Conservation (phyloP, 2,888 invertebrate genomes). For the Hypena proboscidalis region DNA sequence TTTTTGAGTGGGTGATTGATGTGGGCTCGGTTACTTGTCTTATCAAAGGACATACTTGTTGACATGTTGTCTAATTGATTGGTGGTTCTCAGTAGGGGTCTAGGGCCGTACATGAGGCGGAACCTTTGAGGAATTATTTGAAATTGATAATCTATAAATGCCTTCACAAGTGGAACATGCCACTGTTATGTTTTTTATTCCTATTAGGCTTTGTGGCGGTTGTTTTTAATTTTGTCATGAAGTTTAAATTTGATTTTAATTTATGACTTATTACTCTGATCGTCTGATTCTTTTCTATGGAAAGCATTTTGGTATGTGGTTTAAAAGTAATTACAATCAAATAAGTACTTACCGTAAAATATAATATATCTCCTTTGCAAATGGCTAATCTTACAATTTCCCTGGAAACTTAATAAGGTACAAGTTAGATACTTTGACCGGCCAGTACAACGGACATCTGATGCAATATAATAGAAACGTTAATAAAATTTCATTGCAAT, state of each 20-base stretch:
- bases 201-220: conserved; percentile 55
- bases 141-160: conserved; percentile 83
- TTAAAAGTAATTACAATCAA: no score
- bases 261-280: conserved; percentile 15
- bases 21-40: conserved; percentile 62
- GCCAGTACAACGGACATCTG: no score
- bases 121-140: conserved; percentile 80
- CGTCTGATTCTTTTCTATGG: conserved; percentile 2
- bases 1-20: conserved; percentile 55
- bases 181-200: conserved; percentile 74
- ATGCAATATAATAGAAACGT: no score
- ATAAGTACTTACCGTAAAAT: no score
- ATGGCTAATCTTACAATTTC: no score
- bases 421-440: no score
- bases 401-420: no score
- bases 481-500: no score
- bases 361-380: no score
- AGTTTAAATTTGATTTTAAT: conserved; percentile 35
- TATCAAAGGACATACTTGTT: conserved; percentile 84
- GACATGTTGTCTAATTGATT: conserved; percentile 86
- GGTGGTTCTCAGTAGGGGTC: conserved; percentile 81
- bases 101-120: conserved; percentile 75
- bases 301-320: conserved; percentile 2
- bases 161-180: conserved; percentile 79
- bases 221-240: conserved; percentile 42